Percentiles rank a stretch among this genome's conserved stretches.
These are phyloP conservation scores for Hydroisotoma schaefferi DNA, from an alignment of 2,888 invertebrate genomes.

Conservation along the genomic window DNA sequence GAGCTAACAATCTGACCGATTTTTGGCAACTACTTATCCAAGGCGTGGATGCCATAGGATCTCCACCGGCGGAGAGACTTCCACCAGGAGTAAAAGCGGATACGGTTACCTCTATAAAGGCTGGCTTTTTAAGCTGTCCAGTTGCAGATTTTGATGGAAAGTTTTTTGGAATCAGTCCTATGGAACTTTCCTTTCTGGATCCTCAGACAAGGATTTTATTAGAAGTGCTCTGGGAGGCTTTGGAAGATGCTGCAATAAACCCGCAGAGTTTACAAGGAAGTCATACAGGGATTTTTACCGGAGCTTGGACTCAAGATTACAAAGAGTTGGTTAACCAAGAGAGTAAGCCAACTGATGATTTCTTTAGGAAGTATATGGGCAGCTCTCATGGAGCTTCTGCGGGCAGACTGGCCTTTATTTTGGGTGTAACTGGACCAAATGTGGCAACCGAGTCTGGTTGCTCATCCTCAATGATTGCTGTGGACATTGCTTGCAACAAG, in stretches of 20 bases:
- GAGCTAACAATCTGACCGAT: conserved; percentile 24
- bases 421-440: conserved; percentile 25
- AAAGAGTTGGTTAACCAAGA: conserved; percentile 11
- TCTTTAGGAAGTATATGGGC: conserved; percentile 25
- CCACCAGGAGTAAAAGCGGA: neutral
- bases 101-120: neutral
- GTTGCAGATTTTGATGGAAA: conserved; percentile 26
- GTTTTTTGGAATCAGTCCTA: conserved; percentile 25
- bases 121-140: conserved; percentile 25
- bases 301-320: conserved; percentile 27
- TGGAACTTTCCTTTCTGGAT: conserved; percentile 17
- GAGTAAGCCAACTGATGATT: neutral
- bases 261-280: conserved; percentile 6
- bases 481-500: conserved; percentile 18
- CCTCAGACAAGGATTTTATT: conserved; percentile 21
- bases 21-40: conserved; percentile 30
- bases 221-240: conserved; percentile 24
- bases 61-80: neutral
- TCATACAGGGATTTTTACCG: conserved; percentile 20
- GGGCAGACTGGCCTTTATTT: conserved; percentile 10
- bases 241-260: conserved; percentile 27
- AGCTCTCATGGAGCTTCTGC: neutral
- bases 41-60: conserved; percentile 17
- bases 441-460: conserved; percentile 25
- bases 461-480: conserved; percentile 22